A percentile compares a stretch with the other conserved stretches of the same genome.
These are phyloP conservation scores for Phortica okadai DNA, from an alignment of 2,888 invertebrate species.

Conservation along the genomic window DNA sequence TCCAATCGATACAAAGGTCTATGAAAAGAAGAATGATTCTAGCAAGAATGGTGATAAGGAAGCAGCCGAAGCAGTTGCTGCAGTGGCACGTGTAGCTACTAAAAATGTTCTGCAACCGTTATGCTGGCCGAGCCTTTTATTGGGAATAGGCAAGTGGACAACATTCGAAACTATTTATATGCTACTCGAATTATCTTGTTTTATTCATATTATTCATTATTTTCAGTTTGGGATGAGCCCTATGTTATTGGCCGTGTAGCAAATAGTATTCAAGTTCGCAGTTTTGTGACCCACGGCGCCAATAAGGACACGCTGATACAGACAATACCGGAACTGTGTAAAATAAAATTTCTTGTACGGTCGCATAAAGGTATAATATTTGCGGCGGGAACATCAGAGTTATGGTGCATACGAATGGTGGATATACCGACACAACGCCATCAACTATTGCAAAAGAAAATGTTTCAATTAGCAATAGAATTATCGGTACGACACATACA, in stretches of 20 bases:
- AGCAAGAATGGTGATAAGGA: slow-evolving; percentile 46
- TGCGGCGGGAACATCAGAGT: slow-evolving; percentile 90
- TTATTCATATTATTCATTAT: too few relatives aligned
- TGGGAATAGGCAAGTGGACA: slow-evolving; percentile 64
- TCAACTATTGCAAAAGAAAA: slow-evolving; percentile 90
- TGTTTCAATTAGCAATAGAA: slow-evolving; percentile 95
- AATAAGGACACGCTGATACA: slow-evolving; percentile 81
- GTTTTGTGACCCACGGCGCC: slow-evolving; percentile 86
- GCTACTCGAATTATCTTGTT: background rate
- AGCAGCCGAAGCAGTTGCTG: slow-evolving; percentile 30
- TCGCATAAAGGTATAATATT: slow-evolving; percentile 89
- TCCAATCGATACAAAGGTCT: slow-evolving; percentile 86
- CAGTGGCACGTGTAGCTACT: slow-evolving; percentile 49
- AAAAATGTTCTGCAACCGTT: slow-evolving; percentile 60
- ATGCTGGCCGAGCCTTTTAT: slow-evolving; percentile 71
- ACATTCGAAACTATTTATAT: background rate
- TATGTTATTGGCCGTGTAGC: slow-evolving; percentile 91
- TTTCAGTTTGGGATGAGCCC: slow-evolving; percentile 91
- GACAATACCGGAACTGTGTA: slow-evolving; percentile 84
- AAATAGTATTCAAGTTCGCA: slow-evolving; percentile 90
- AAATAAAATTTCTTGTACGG: slow-evolving; percentile 85
- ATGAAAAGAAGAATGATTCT: slow-evolving; percentile 56
- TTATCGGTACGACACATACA: slow-evolving; percentile 82
- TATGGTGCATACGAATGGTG: slow-evolving; percentile 91
- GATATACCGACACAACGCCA: slow-evolving; percentile 90